Conservation (phyloP, 2,888 invertebrate genomes). For the Ochlodes sylvanus region DNA sequence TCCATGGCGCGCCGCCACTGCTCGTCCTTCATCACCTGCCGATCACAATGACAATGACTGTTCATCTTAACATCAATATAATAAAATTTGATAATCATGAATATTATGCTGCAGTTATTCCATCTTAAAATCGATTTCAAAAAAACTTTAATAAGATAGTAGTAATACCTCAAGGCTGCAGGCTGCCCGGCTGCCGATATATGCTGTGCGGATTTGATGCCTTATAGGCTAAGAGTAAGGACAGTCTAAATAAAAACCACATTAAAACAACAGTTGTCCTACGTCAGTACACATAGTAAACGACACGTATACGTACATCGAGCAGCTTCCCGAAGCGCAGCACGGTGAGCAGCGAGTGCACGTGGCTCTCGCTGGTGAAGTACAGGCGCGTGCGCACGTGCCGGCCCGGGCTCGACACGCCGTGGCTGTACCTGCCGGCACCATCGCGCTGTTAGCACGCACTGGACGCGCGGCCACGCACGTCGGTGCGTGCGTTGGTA, state of each 20-base stretch:
- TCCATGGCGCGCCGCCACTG: slow-evolving; percentile 99
- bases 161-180: no score
- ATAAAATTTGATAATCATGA: no score
- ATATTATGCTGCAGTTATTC: no score
- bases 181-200: no score
- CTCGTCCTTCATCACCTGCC: slow-evolving; percentile 92
- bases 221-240: no score
- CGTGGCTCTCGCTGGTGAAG: slow-evolving; percentile 99
- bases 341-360: slow-evolving; percentile 98
- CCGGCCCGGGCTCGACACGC: slow-evolving; percentile 98
- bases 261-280: no score
- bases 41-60: background rate
- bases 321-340: slow-evolving; percentile 96
- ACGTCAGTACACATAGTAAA: no score
- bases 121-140: no score
- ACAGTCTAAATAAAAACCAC: no score
- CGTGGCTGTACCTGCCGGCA: slow-evolving; percentile 94
- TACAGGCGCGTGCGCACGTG: slow-evolving; percentile 99
- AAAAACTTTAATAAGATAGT: no score
- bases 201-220: no score
- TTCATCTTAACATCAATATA: no score
- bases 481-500: background rate
- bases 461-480: background rate
- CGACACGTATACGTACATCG: slow-evolving; percentile 86
- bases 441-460: background rate